phyloP scores from a whole-genome alignment of 2,797 vertebrate genomes.

The Phaenicophaeus curvirostris region DNA sequence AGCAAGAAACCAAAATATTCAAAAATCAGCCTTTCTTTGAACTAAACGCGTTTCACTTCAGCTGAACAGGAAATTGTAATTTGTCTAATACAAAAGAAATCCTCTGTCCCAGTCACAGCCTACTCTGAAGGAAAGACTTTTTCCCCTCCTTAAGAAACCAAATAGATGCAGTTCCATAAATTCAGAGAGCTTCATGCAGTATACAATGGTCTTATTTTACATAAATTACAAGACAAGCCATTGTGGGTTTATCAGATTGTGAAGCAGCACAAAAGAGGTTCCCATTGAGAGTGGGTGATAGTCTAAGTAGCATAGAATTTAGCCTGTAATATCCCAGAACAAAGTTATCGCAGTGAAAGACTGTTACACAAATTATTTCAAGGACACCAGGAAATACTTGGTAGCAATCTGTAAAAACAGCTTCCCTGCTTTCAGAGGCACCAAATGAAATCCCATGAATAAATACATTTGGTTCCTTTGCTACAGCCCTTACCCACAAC shows the following conservation, averaged over 20 bases:
- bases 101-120: slow-evolving; percentile 30
- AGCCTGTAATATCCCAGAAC: neutral
- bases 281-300: neutral
- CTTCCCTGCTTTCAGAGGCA: neutral
- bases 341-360: neutral
- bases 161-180: slow-evolving; percentile 4
- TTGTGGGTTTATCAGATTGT: neutral
- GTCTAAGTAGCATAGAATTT: neutral
- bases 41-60: neutral
- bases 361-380: neutral
- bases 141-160: neutral
- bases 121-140: neutral
- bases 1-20: neutral
- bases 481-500: neutral
- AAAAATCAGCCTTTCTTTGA: slow-evolving; percentile 1
- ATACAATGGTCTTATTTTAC: neutral
- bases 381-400: neutral
- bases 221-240: neutral
- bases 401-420: neutral
- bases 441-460: neutral
- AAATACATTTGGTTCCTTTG: neutral
- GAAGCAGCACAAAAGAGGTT: neutral
- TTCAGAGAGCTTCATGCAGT: neutral
- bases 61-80: slow-evolving; percentile 18
- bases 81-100: neutral